Percentiles rank a stretch among this genome's conserved stretches.
Evolutionary conservation across 2,113 vertebrate genomes (phyloP).

Genomic region (Megaleporinus macrocephalus): DNA sequence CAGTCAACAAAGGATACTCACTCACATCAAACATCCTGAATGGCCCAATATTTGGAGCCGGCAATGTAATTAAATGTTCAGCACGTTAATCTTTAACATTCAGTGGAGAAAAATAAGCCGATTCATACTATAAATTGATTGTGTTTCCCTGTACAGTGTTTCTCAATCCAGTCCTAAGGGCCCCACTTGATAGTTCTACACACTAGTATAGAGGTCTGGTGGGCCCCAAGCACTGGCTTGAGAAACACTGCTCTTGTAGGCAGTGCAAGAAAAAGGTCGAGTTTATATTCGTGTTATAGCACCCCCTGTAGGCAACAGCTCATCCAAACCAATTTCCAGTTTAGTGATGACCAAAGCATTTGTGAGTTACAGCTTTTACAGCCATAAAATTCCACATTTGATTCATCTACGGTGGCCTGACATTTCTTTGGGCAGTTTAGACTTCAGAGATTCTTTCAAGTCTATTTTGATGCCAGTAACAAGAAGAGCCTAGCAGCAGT

Average conservation of each 20-base stretch:
- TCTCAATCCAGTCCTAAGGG: not conserved
- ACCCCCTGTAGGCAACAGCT: not conserved
- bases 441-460: not conserved
- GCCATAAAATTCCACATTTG: not conserved
- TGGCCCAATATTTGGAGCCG: not conserved
- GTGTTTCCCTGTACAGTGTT: not conserved
- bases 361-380: not conserved
- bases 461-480: not conserved
- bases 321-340: not conserved
- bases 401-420: not conserved
- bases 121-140: too few species aligned
- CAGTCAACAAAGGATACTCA: not conserved
- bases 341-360: not conserved
- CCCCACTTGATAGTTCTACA: not conserved
- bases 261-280: not conserved
- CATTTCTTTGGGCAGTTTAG: not conserved
- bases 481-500: not conserved
- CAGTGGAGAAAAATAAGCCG: too few species aligned
- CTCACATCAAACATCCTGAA: not conserved
- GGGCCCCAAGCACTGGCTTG: not conserved
- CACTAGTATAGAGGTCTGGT: not conserved
- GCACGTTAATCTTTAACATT: too few species aligned
- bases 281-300: not conserved
- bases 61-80: not conserved
- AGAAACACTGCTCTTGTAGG: not conserved